These are phyloP conservation scores for Buathra laborator DNA, from an alignment of 2,888 invertebrate genomes.

Conservation along the genomic window DNA sequence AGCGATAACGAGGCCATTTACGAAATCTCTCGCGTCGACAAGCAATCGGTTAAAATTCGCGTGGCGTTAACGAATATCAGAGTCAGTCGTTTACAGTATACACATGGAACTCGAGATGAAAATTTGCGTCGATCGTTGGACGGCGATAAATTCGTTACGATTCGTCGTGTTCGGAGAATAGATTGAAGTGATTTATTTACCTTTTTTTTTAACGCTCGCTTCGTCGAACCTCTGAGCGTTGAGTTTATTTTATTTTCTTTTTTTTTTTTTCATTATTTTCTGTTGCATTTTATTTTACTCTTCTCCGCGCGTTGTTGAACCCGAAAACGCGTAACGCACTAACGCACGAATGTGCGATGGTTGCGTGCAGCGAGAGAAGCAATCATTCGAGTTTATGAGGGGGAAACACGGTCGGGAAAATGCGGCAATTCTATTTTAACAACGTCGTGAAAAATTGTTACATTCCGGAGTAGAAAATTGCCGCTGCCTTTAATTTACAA, in stretches of 20 bases:
- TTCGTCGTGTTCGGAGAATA: slow-evolving; percentile 5
- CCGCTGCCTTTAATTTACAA: slow-evolving; percentile 10
- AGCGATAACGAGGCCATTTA: slow-evolving; percentile 58
- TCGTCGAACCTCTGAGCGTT: background rate
- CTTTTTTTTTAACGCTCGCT: background rate
- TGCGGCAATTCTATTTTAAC: background rate
- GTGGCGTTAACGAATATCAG: slow-evolving; percentile 25
- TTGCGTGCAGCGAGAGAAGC: background rate
- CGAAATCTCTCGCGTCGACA: slow-evolving; percentile 37
- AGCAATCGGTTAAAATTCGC: slow-evolving; percentile 6
- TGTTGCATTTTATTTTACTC: background rate
- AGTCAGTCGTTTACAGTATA: background rate
- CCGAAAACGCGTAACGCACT: background rate
- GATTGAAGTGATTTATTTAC: slow-evolving; percentile 38
- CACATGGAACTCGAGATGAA: slow-evolving; percentile 5
- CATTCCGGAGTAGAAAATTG: background rate
- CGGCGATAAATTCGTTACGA: slow-evolving; percentile 35
- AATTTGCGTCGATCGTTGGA: slow-evolving; percentile 23
- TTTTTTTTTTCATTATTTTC: background rate
- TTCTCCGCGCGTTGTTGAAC: background rate
- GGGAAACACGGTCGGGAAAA: background rate
- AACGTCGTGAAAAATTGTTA: background rate
- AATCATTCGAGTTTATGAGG: background rate
- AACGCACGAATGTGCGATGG: too few species aligned
- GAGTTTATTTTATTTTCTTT: background rate